These are phyloP conservation scores for Heterochromis multidens DNA, from an alignment of 2,113 vertebrate genomes.

Conservation along the genomic window DNA sequence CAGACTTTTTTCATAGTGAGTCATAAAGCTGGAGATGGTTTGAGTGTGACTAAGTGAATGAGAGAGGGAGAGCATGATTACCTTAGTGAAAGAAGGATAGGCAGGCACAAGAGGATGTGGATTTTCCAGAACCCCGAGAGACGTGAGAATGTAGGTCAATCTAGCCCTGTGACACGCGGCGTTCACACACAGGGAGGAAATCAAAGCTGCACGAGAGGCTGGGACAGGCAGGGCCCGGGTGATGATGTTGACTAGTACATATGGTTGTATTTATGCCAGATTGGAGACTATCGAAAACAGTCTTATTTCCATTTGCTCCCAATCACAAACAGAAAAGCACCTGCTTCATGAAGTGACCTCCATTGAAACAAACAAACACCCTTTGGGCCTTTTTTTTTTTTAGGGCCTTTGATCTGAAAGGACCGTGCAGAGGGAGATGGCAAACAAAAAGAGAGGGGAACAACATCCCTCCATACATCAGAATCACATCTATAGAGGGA, in stretches of 20 bases:
- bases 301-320: not conserved
- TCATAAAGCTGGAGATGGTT: slow-evolving; percentile 1
- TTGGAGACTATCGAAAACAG: not conserved
- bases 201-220: not conserved
- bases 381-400: too few relatives aligned
- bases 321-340: not conserved
- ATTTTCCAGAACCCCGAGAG: slow-evolving; percentile 7
- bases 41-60: not conserved
- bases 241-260: not conserved
- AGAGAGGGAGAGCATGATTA: not conserved
- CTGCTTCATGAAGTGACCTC: too few relatives aligned
- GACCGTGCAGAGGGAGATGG: too few relatives aligned
- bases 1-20: not conserved
- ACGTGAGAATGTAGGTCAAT: slow-evolving; percentile 21
- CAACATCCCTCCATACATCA: not conserved
- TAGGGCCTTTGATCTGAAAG: not conserved
- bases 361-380: not conserved
- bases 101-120: not conserved
- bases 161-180: not conserved
- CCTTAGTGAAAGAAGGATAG: not conserved
- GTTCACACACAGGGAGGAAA: not conserved
- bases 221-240: not conserved
- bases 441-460: not conserved
- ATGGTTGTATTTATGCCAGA: not conserved
- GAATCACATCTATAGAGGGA: not conserved